These are phyloP conservation scores for Holacanthella duospinosa DNA, from an alignment of 2,888 invertebrate species.

Conservation along the genomic window DNA sequence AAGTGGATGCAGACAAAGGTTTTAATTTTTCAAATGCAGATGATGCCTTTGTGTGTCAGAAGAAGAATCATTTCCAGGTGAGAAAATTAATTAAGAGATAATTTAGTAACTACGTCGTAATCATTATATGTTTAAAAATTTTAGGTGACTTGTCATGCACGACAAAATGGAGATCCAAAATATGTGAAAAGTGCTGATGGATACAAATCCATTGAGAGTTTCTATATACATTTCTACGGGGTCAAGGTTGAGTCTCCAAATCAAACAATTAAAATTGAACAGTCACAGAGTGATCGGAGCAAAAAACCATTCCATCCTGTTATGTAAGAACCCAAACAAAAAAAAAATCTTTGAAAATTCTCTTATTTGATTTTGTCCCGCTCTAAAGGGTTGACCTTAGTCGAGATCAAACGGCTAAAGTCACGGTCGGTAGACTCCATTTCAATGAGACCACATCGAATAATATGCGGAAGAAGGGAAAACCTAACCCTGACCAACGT, in stretches of 20 bases:
- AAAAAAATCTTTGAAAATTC: no score
- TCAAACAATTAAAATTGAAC: conserved; percentile 90
- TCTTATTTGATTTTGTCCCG: no score
- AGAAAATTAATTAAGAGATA: conserved; percentile 8
- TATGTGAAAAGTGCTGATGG: conserved; percentile 83
- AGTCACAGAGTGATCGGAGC: conserved; percentile 94
- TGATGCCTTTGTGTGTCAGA: conserved; percentile 97
- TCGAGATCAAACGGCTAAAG: conserved; percentile 76
- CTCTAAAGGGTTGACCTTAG: conserved; percentile 79
- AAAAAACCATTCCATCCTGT: conserved; percentile 95
- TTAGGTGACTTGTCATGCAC: conserved; percentile 74
- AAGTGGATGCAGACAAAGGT: conserved; percentile 96
- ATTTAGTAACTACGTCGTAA: no score
- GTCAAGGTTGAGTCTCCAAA: conserved; percentile 91
- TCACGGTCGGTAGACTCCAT: conserved; percentile 91
- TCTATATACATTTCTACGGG: conserved; percentile 91
- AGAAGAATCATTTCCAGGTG: conserved; percentile 96
- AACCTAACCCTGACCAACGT: conserved; percentile 96
- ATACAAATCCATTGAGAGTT: conserved; percentile 78
- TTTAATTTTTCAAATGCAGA: conserved; percentile 96
- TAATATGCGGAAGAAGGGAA: conserved; percentile 97
- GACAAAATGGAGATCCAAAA: conserved; percentile 72
- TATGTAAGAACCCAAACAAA: conserved; percentile 67
- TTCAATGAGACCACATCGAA: conserved; percentile 98
- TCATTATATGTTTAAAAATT: conserved; percentile 38